A percentile compares a stretch with the other conserved stretches of the same genome.
phyloP scores from a whole-genome alignment of 2,113 vertebrate species.

The Mustela nigripes region DNA sequence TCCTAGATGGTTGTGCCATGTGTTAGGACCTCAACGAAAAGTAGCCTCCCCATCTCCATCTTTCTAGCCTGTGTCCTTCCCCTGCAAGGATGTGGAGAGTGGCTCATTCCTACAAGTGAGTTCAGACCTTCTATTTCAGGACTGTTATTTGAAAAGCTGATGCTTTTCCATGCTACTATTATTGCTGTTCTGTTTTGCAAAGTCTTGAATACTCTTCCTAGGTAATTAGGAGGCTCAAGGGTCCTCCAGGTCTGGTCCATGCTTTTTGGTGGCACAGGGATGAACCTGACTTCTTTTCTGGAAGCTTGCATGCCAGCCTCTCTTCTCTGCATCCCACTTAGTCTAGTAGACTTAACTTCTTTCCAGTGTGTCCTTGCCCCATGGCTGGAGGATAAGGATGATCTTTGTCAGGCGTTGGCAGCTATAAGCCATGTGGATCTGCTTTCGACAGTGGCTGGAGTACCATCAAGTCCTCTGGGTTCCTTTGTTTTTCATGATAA shows the following conservation, averaged over 20 bases:
- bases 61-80: background rate
- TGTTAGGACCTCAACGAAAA: background rate
- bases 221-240: background rate
- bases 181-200: background rate
- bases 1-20: background rate
- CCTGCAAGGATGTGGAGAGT: background rate
- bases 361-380: background rate
- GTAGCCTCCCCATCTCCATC: background rate
- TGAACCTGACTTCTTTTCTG: background rate
- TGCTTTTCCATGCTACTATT: background rate
- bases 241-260: background rate
- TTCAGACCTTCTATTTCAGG: background rate
- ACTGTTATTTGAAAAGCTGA: background rate
- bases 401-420: background rate
- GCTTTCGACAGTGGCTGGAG: slow-evolving; percentile 26
- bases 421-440: fast-evolving
- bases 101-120: background rate
- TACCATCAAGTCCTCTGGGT: background rate
- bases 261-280: background rate
- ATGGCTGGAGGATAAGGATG: background rate
- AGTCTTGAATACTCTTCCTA: background rate
- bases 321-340: background rate
- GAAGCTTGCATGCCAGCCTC: background rate
- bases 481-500: slow-evolving; percentile 37
- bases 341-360: background rate